Evolutionary conservation across 2,113 vertebrate species (phyloP), one percentile per base, ranked within the genome.

Genomic region (Ochotona curzoniae): DNA sequence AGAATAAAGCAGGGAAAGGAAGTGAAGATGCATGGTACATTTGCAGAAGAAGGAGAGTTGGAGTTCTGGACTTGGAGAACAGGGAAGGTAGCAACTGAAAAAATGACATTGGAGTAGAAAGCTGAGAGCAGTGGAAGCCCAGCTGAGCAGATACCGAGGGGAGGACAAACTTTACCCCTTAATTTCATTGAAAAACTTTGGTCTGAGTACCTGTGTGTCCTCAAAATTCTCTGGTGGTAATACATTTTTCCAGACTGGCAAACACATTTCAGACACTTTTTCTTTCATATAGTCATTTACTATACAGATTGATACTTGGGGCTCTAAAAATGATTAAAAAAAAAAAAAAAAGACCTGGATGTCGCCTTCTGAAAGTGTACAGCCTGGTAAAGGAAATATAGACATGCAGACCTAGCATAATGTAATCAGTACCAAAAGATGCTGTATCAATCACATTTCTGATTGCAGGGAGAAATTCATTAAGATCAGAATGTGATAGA

Each of bases 221-320:
- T 13, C 60, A 83, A 63, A 83, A 38, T 35, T 49, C 23, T 71
- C 18, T 44, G 38, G 38, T 44, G 38, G 38, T 44, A 44, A 44
- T 44, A 44, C 38, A 44, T 44, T 44, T 44, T 78, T 25, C 30
- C 54, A 15, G 54, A 57, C 18, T 57, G 54, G 54, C 4, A 57
- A 20, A 38, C 66, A 57, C 38, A 73, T 73, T 94, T 87, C 60
- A 70, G 63, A 57, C 49, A 23, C 51, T 95, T 94, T 82, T 87
- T 81, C 61, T 92, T 96, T 96, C n/a, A 73, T 85, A 64, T 38
- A 73, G 76, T 88, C 88, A 90, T 35, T 90, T 15, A 93, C 75
- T 83, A 83, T 94, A 93, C 28, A 85, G 6, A 86, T 15, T 83
- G 44, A 18, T 73, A 25, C 64, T 89, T 1, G 66, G 70, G 35